Evolutionary conservation across 2,797 vertebrate genomes (phyloP).

Genomic region (Clarias fuscus): DNA sequence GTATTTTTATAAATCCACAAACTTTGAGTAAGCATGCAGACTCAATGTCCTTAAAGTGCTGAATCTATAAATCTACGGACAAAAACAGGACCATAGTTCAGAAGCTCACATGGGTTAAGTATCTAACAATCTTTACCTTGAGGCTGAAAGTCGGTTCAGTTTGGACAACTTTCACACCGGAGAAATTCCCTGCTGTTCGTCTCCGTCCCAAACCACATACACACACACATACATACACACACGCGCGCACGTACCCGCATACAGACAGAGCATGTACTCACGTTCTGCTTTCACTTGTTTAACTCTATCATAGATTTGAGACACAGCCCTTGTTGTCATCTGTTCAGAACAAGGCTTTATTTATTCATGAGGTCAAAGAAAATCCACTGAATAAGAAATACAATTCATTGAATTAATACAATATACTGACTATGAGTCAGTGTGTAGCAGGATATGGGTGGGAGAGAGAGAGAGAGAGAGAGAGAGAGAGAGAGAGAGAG

Average conservation of each 20-base stretch:
- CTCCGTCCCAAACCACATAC: background rate
- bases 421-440: background rate
- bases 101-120: background rate
- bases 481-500: too few relatives aligned
- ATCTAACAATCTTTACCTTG: background rate
- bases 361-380: background rate
- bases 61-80: background rate
- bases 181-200: background rate
- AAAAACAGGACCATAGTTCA: background rate
- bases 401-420: background rate
- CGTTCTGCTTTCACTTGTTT: background rate
- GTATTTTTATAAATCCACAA: background rate
- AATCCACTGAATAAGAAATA: background rate
- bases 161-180: background rate
- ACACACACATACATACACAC: too few relatives aligned
- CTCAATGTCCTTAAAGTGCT: background rate
- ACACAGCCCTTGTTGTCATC: background rate
- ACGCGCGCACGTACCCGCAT: background rate
- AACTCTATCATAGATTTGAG: background rate
- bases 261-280: background rate
- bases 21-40: background rate
- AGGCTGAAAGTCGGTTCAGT: background rate
- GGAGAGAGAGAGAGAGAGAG: background rate
- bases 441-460: background rate
- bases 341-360: background rate